phyloP scores from a whole-genome alignment of 2,113 vertebrate species.

The Sporophila hypoxantha region DNA sequence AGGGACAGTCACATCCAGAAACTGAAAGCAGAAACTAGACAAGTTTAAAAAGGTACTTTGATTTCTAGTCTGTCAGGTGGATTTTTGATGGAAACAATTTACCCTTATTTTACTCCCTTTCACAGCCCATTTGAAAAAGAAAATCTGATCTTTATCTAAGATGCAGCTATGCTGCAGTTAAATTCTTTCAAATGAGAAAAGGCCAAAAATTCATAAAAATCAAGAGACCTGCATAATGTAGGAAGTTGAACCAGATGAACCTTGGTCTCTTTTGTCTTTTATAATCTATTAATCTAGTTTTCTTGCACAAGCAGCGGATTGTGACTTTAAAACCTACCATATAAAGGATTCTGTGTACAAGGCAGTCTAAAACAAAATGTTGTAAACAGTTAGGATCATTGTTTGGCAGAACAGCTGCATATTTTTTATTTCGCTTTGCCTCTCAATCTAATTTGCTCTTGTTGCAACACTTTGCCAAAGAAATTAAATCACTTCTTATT shows the following conservation, averaged over 20 bases:
- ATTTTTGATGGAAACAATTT: not conserved
- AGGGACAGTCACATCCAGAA: not conserved
- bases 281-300: constrained; percentile 38
- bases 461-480: constrained; percentile 40
- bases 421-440: constrained; percentile 46
- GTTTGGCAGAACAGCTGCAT: constrained; percentile 43
- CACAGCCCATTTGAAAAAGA: not conserved
- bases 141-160: not conserved
- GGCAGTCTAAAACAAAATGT: constrained; percentile 8
- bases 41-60: not conserved
- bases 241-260: constrained; percentile 19
- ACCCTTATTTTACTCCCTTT: not conserved
- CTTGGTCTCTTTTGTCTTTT: constrained; percentile 16
- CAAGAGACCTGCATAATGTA: not conserved
- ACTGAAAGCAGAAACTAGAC: constrained; percentile 25
- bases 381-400: constrained; percentile 32
- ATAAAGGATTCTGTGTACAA: constrained; percentile 53
- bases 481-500: constrained; percentile 53
- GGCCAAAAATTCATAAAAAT: not conserved
- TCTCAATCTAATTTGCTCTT: constrained; percentile 42
- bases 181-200: not conserved
- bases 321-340: constrained; percentile 10
- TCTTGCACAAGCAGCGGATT: constrained; percentile 37
- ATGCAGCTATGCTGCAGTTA: not conserved
- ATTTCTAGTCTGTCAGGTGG: not conserved